Conservation (phyloP, 2,113 vertebrate genomes). For the Phrynocephalus versicolor region DNA sequence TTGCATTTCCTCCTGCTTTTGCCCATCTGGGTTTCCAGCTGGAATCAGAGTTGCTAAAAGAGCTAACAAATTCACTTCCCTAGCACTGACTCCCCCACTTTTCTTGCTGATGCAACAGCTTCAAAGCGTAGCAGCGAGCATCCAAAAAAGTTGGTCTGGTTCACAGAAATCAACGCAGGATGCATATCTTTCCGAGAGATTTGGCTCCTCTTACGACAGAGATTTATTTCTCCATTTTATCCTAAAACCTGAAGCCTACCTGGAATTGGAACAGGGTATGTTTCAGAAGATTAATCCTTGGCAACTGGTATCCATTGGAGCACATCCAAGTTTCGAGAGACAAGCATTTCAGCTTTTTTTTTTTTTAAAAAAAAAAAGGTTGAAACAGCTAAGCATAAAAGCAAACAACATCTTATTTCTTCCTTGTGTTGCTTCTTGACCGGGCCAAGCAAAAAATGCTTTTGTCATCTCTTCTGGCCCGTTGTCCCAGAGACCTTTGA, state of each 20-base stretch:
- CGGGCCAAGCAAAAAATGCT: background rate
- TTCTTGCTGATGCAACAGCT: constrained; percentile 20
- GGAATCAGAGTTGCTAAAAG: constrained; percentile 6
- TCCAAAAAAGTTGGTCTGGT: background rate
- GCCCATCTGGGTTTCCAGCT: constrained; percentile 9
- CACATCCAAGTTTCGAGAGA: background rate
- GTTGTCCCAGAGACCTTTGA: background rate
- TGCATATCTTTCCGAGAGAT: background rate
- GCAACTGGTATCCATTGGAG: background rate
- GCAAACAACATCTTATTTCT: background rate
- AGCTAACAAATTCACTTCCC: constrained; percentile 6
- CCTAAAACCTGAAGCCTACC: background rate
- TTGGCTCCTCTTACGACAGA: background rate
- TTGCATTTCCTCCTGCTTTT: constrained; percentile 17
- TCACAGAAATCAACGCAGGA: background rate
- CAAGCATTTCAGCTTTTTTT: background rate
- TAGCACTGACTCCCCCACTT: background rate
- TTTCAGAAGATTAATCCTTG: background rate
- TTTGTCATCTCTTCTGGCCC: too few relatives aligned
- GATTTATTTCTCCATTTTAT: background rate
- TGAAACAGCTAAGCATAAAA: background rate
- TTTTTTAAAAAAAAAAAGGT: background rate
- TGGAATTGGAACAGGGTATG: background rate
- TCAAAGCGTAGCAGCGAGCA: background rate
- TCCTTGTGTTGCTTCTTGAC: background rate